A percentile compares a stretch with the other conserved stretches of the same genome.
These are phyloP conservation scores for Ichneumoninae sp. DNA, from an alignment of 2,888 invertebrate genomes.

Conservation along the genomic window DNA sequence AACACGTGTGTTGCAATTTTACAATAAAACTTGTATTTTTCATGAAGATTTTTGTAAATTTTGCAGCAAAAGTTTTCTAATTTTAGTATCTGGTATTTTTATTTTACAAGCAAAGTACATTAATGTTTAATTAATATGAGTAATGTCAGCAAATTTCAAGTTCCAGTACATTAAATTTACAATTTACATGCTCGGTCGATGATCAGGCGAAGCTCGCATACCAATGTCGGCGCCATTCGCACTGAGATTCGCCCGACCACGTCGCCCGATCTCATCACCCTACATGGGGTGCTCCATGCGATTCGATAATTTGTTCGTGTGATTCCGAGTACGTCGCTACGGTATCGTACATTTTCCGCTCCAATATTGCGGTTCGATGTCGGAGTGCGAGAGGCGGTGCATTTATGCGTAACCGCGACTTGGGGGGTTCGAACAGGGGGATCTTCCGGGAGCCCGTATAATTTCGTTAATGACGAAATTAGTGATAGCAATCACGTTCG, in stretches of 20 bases:
- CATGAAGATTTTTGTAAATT: no score
- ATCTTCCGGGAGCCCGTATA: slow-evolving; percentile 50
- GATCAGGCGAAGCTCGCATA: not conserved
- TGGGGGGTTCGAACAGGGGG: slow-evolving; percentile 28
- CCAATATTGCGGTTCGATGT: not conserved
- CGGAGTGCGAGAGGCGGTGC: slow-evolving; percentile 3
- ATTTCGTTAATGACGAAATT: slow-evolving; percentile 66
- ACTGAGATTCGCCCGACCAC: not conserved
- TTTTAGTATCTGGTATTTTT: no score
- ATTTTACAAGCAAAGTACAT: no score
- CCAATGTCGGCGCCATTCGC: not conserved
- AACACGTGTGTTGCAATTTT: no score
- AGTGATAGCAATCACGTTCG: slow-evolving; percentile 62
- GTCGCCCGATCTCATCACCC: not conserved
- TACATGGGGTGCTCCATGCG: not conserved
- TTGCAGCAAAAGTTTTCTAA: no score
- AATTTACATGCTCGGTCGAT: not conserved
- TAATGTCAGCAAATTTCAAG: no score
- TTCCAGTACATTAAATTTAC: no score
- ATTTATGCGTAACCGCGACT: slow-evolving; percentile 37
- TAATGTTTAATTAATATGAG: no score
- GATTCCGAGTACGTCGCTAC: not conserved
- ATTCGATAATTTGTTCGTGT: not conserved
- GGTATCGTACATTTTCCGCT: slow-evolving; percentile 1
- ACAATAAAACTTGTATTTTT: no score